phyloP scores from a whole-genome alignment of 2,888 invertebrate species.

The Hololepta plana region DNA sequence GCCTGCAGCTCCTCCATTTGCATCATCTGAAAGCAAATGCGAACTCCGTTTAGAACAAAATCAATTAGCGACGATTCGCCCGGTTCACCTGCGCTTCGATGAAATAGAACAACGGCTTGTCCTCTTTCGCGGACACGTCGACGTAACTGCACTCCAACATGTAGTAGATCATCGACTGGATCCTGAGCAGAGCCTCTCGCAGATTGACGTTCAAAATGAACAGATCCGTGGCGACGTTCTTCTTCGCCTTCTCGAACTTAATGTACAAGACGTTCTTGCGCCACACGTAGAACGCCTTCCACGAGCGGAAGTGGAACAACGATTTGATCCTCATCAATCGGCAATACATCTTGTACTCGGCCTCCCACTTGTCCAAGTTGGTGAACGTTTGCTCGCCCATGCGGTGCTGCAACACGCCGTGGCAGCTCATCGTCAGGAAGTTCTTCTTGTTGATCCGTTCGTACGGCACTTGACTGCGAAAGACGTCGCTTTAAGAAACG shows the following conservation, averaged over 20 bases:
- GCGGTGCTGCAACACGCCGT: conserved; percentile 64
- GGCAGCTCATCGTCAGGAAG: conserved; percentile 63
- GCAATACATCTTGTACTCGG: conserved; percentile 63
- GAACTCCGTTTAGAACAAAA: conserved; percentile 1
- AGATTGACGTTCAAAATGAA: conserved; percentile 58
- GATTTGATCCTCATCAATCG: conserved; percentile 56
- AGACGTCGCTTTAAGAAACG: not conserved
- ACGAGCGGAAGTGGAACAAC: conserved; percentile 47
- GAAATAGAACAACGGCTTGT: conserved; percentile 45
- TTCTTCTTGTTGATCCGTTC: conserved; percentile 48
- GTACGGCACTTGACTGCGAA: conserved; percentile 35
- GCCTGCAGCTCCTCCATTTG: conserved; percentile 20
- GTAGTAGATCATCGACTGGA: conserved; percentile 48
- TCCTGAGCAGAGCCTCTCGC: conserved; percentile 48
- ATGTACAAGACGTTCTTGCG: conserved; percentile 45
- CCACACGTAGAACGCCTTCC: conserved; percentile 75
- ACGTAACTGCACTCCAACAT: conserved; percentile 44
- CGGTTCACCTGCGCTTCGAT: conserved; percentile 42
- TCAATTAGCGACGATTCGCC: conserved; percentile 1
- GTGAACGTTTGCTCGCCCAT: conserved; percentile 61
- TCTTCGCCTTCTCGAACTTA: conserved; percentile 43
- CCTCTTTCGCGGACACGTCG: conserved; percentile 32
- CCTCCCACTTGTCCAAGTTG: conserved; percentile 59
- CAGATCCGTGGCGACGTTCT: conserved; percentile 43
- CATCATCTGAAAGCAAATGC: conserved; percentile 26